These are phyloP conservation scores for Drosophila melanosoma DNA, from an alignment of 2,888 invertebrate genomes.

Conservation along the genomic window DNA sequence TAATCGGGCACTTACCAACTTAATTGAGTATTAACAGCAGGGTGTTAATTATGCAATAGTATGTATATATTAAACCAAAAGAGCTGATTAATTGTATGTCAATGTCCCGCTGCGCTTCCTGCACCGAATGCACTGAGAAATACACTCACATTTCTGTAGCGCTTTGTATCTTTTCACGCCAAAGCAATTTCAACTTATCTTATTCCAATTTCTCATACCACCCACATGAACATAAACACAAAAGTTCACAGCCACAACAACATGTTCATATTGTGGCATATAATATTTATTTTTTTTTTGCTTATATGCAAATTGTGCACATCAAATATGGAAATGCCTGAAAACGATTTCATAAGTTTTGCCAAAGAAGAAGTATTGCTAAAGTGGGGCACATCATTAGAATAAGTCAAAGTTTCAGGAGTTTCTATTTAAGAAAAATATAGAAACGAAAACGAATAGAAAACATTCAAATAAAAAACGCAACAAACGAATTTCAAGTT, in stretches of 20 bases:
- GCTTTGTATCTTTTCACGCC: neutral
- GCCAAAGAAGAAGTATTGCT: conserved; percentile 32
- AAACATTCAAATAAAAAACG: conserved; percentile 23
- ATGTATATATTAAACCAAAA: conserved; percentile 26
- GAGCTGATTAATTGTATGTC: conserved; percentile 10
- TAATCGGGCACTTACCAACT: conserved; percentile 19
- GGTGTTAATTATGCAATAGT: conserved; percentile 35
- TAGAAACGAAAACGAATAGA: neutral
- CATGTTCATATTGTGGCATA: conserved; percentile 6
- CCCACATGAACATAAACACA: neutral
- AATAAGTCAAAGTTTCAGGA: conserved; percentile 27
- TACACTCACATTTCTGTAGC: neutral
- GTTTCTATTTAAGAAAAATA: neutral
- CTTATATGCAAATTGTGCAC: conserved; percentile 61
- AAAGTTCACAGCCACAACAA: neutral
- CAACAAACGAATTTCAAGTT: conserved; percentile 63
- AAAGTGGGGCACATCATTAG: conserved; percentile 32
- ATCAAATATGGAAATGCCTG: conserved; percentile 70
- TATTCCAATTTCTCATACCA: conserved; percentile 1
- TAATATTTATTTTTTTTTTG: conserved; percentile 36
- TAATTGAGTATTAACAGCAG: conserved; percentile 49
- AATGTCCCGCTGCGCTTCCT: conserved; percentile 1
- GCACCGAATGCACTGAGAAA: conserved; percentile 9
- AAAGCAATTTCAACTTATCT: conserved; percentile 25
- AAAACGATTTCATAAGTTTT: conserved; percentile 52